Evolutionary conservation across 1,140 invertebrate genomes (phyloP).

Genomic region (Heterodera carotae): DNA sequence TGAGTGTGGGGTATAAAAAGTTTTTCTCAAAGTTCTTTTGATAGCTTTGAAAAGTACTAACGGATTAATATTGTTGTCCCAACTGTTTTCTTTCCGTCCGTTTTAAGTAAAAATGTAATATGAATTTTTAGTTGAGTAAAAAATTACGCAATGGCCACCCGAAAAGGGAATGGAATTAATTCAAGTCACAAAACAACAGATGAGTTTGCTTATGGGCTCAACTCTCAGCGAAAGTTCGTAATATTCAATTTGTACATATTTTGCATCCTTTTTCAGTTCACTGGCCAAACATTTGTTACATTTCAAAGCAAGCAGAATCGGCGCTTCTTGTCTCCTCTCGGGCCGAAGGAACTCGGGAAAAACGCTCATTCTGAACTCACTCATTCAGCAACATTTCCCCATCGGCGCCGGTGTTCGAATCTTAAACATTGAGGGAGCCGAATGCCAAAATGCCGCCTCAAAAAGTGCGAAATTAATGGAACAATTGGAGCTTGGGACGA

Average conservation of each 20-base stretch:
- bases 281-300: conserved; percentile 22
- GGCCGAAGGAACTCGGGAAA: conserved; percentile 19
- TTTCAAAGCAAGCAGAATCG: conserved; percentile 4
- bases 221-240: neutral
- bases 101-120: too few relatives aligned
- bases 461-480: conserved; percentile 17
- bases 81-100: too few relatives aligned
- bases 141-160: too few relatives aligned
- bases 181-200: too few relatives aligned
- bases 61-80: too few relatives aligned
- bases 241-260: neutral
- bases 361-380: conserved; percentile 16
- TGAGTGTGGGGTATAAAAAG: too few relatives aligned
- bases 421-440: neutral
- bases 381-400: conserved; percentile 2
- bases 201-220: neutral
- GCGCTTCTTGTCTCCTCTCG: conserved; percentile 22
- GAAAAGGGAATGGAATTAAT: too few relatives aligned
- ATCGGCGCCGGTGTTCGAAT: neutral
- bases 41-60: too few relatives aligned
- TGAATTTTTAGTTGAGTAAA: too few relatives aligned
- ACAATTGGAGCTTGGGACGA: conserved; percentile 18
- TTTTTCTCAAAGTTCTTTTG: too few relatives aligned
- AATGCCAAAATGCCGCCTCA: neutral
- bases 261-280: neutral